phyloP scores from a whole-genome alignment of 2,797 vertebrate genomes.

The Premnoplex brunnescens region DNA sequence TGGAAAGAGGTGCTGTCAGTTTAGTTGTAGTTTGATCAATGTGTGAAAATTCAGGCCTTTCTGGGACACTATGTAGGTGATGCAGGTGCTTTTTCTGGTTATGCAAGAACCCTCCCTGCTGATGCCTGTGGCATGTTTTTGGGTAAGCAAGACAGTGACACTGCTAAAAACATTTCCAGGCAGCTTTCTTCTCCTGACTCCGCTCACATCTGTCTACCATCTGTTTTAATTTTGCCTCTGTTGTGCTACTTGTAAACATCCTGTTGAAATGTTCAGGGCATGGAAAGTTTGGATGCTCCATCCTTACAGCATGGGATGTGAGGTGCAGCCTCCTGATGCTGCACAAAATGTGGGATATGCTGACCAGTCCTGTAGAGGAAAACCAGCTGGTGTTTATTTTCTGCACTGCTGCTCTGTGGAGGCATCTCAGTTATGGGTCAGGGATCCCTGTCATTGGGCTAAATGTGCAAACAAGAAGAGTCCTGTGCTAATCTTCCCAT shows the following conservation, averaged over 20 bases:
- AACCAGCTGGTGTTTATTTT: not conserved
- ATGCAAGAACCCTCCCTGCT: not conserved
- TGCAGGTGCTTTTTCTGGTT: not conserved
- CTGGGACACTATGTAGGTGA: not conserved
- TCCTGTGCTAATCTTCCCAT: not conserved
- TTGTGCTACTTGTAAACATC: not conserved
- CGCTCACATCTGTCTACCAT: not conserved
- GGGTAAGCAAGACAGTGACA: not conserved
- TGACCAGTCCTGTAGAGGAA: not conserved
- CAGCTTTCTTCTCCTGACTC: not conserved
- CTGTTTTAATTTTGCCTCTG: conserved; percentile 22
- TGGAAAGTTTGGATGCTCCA: not conserved
- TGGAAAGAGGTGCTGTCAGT: accelerated
- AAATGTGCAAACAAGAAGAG: not conserved
- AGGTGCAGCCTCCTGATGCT: not conserved
- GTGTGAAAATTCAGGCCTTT: not conserved
- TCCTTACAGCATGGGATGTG: not conserved
- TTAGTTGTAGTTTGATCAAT: not conserved
- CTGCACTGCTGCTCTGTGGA: accelerated
- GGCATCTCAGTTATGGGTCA: not conserved
- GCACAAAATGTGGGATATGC: not conserved
- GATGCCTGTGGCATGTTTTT: not conserved
- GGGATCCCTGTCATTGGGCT: not conserved
- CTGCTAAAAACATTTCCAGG: not conserved
- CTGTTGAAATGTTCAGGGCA: not conserved